Base-by-base conservation (phyloP, 2,888 invertebrate genomes). In the Abscondita cerata region DNA sequence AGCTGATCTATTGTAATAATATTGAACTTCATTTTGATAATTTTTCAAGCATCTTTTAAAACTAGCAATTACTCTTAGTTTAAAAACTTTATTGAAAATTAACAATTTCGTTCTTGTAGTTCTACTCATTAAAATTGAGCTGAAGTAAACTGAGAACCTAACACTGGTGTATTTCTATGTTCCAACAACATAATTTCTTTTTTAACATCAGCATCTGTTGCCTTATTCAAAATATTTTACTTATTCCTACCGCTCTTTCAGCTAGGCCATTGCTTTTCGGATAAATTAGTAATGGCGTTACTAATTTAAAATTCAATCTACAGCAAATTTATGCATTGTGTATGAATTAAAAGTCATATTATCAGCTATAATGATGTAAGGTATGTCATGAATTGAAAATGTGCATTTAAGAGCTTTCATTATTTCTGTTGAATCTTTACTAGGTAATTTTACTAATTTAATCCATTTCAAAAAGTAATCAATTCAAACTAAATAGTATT, bases 221-320 rank as follows among this genome's bases (percentile, higher is more conserved):
- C 6, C 6, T 25, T 25, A 4, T 1, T 16, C 16, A 44, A 16
- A 44, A 15, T 16, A 3, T 18, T 41, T 41, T 4, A 19, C 19
- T 1, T 11, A 18, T 44, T 18, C 44, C 16, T 9, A 48, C 25
- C 31, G 25, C 48, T 33, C 31, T 48, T 33, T 48, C 20, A 15
- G 48, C 48, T 4, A 48, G 12, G 6, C 48, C 48, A 48, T 48
- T 48, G 13, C 48, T 6, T 48, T 48, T 48, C 4, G 48, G 48
- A 48, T 25, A n/a, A 3, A 4, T 25, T 15, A 31, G n/a, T 3
- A 31, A 25, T 12, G 48, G 31, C 16, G 48, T 48, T 13, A 20
- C 33, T 31, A 48, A 11, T 48, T 48, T 31, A 48, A 48, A 25
- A 6, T 8, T 25, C 48, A 48, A 13, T 25, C 33, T 33, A 31